Evolutionary conservation across 2,113 vertebrate genomes (phyloP).

Genomic region (Istiophorus platypterus): DNA sequence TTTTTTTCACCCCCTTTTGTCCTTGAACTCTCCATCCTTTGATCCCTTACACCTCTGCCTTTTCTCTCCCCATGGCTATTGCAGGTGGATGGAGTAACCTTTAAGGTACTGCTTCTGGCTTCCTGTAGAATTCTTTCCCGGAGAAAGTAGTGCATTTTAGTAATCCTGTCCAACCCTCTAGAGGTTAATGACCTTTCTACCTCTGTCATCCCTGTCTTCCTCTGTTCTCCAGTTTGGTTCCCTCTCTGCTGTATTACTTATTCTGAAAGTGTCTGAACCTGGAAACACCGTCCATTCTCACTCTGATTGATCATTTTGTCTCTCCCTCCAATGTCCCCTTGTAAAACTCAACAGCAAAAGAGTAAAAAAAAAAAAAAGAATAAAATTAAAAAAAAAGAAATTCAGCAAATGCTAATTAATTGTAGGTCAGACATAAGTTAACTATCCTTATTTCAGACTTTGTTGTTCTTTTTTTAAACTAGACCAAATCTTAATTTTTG

Average conservation of each 20-base stretch:
- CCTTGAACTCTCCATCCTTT: constrained; percentile 68
- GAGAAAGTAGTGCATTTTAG: constrained; percentile 65
- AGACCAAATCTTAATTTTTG: not conserved
- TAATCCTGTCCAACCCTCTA: constrained; percentile 42
- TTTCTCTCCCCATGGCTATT: constrained; percentile 72
- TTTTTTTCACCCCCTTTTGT: constrained; percentile 47
- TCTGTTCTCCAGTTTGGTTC: constrained; percentile 8
- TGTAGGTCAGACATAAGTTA: not conserved
- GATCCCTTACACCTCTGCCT: constrained; percentile 58
- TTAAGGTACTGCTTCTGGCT: constrained; percentile 82
- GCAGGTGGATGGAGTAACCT: constrained; percentile 79
- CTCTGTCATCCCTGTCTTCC: not conserved
- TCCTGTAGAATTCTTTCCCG: constrained; percentile 48
- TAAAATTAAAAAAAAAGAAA: not conserved
- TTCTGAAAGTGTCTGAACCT: not conserved
- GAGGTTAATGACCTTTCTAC: constrained; percentile 6
- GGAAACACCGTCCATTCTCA: constrained; percentile 17
- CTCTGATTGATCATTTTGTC: constrained; percentile 12
- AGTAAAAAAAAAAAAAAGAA: too few species aligned
- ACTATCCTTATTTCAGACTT: not conserved
- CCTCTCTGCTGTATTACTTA: constrained; percentile 17
- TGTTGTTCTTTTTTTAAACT: not conserved
- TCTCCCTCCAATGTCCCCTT: not conserved
- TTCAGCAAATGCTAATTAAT: too few species aligned
- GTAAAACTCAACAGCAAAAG: not conserved